Percentiles rank a stretch among this genome's conserved stretches.
These are phyloP conservation scores for Tiliacea citrago DNA, from an alignment of 2,888 invertebrate genomes.

Conservation along the genomic window DNA sequence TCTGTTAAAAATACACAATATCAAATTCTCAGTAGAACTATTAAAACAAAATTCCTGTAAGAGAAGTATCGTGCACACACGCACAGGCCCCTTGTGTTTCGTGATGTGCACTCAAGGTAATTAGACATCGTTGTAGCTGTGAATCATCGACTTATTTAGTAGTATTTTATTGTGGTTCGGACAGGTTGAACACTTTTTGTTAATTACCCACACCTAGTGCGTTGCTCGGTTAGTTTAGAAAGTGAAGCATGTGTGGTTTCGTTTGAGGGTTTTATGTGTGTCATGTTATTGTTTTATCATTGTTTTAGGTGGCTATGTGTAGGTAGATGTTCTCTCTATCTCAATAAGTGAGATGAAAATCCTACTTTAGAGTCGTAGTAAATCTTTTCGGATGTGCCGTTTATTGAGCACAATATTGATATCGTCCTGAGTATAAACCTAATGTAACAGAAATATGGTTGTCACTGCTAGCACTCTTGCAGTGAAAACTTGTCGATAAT, in stretches of 20 bases:
- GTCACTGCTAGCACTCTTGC: not conserved
- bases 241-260: not conserved
- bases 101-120: conserved; percentile 73
- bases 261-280: conserved; percentile 8
- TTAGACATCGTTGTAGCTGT: conserved; percentile 68
- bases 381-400: not conserved
- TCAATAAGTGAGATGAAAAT: too few relatives aligned
- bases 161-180: conserved; percentile 44
- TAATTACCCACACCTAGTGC: conserved; percentile 64
- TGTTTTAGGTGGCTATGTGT: not conserved
- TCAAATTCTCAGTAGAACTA: conserved; percentile 15
- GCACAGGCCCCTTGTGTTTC: conserved; percentile 58
- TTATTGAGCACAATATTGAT: not conserved
- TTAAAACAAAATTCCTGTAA: conserved; percentile 43
- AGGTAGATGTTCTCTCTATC: too few relatives aligned
- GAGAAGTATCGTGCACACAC: conserved; percentile 43
- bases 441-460: too few relatives aligned
- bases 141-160: conserved; percentile 57
- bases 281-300: not conserved
- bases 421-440: not conserved
- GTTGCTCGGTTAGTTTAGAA: conserved; percentile 63
- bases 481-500: not conserved
- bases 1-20: conserved; percentile 17
- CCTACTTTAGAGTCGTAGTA: not conserved
- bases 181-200: conserved; percentile 51